Percentiles rank a stretch among this genome's conserved stretches.
These are phyloP conservation scores for Oscheius myriophilus DNA, from an alignment of 2,888 invertebrate genomes.

Conservation along the genomic window DNA sequence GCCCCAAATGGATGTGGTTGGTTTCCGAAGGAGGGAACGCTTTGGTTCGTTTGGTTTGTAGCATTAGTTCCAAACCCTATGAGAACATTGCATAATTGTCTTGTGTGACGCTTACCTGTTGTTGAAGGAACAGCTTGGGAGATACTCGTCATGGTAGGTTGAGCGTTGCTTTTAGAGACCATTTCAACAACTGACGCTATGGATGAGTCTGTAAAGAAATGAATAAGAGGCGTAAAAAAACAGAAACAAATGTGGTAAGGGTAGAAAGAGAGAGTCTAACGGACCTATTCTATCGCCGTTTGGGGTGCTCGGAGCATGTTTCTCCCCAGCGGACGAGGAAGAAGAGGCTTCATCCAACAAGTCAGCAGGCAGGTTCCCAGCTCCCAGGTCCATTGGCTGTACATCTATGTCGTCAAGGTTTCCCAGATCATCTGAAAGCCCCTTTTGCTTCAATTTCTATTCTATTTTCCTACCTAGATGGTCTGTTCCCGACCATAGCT, in stretches of 20 bases:
- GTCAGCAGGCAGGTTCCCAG: constrained; percentile 4
- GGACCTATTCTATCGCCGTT: constrained; percentile 28
- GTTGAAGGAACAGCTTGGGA: constrained; percentile 3
- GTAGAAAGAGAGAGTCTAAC: not conserved
- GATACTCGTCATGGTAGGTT: constrained; percentile 25
- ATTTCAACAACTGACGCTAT: constrained; percentile 32
- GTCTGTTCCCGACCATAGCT: constrained; percentile 15
- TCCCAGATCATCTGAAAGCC: constrained; percentile 33
- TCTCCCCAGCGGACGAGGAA: constrained; percentile 3
- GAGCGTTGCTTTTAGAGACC: constrained; percentile 27
- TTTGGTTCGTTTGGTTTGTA: too few species aligned
- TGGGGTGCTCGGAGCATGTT: constrained; percentile 18
- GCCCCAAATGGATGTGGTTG: too few species aligned
- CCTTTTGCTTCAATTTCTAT: not conserved
- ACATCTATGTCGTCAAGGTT: constrained; percentile 47
- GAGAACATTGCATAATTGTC: too few species aligned
- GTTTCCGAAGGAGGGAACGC: too few species aligned
- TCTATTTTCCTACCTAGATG: not conserved
- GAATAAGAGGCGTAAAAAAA: too few species aligned
- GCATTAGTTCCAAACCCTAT: too few species aligned
- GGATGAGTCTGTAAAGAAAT: constrained; percentile 32
- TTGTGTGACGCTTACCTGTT: too few species aligned
- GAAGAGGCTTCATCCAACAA: constrained; percentile 16
- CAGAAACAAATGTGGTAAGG: too few species aligned
- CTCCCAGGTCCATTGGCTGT: constrained; percentile 36